phyloP scores from a whole-genome alignment of 2,797 vertebrate genomes.

The Enteromius anoplus region DNA sequence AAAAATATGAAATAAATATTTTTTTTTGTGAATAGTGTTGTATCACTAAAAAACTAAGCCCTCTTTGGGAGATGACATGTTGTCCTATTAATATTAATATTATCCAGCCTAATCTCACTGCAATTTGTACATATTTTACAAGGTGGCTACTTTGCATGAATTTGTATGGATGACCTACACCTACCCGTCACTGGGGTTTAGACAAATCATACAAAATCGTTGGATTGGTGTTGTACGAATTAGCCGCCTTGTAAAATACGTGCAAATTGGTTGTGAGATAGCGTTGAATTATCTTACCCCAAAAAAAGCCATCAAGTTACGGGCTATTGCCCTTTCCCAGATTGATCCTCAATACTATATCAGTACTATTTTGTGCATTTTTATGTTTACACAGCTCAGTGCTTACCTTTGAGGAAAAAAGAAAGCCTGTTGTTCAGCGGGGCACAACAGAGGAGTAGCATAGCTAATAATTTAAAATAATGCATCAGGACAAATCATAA shows the following conservation, averaged over 20 bases:
- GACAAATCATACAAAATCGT: too few relatives aligned
- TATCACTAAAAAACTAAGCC: background rate
- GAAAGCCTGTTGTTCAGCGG: background rate
- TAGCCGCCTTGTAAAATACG: background rate
- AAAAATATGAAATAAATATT: background rate
- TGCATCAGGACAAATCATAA: background rate
- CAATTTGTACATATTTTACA: too few relatives aligned
- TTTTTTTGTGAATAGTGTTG: background rate
- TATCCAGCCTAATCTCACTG: too few relatives aligned
- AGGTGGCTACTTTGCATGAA: too few relatives aligned
- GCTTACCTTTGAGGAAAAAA: background rate
- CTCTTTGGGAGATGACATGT: background rate
- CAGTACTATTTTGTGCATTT: background rate
- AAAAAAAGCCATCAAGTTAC: too few relatives aligned
- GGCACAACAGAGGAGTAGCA: background rate
- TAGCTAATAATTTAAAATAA: background rate
- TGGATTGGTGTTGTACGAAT: too few relatives aligned
- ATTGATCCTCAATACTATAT: background rate
- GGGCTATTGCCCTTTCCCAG: background rate
- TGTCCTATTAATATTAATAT: background rate
- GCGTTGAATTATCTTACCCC: too few relatives aligned
- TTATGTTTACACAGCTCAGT: background rate
- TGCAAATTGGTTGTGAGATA: too few relatives aligned
- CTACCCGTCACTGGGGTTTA: too few relatives aligned
- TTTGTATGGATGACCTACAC: too few relatives aligned